These are phyloP conservation scores for Thumatha senex DNA, from an alignment of 2,888 invertebrate species.

Conservation along the genomic window DNA sequence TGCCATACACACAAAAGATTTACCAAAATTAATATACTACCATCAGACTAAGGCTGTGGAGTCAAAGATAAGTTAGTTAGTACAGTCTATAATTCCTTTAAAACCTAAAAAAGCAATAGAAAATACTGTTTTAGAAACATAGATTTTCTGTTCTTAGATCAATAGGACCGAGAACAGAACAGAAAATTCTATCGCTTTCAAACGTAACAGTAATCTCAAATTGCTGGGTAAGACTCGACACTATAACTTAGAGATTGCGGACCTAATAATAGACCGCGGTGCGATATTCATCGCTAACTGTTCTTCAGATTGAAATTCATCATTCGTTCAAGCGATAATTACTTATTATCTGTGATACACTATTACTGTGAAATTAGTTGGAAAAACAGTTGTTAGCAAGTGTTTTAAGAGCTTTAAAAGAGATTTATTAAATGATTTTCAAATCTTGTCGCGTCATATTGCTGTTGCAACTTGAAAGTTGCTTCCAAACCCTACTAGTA, in stretches of 20 bases:
- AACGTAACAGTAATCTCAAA: slow-evolving; percentile 63
- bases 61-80: no score
- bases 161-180: no score
- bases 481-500: no score
- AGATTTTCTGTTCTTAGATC: no score
- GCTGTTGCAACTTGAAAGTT: no score
- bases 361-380: slow-evolving; percentile 37
- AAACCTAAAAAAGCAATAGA: no score
- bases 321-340: slow-evolving; percentile 56
- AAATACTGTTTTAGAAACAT: no score
- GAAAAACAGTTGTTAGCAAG: background rate
- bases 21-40: no score
- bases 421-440: background rate
- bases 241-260: slow-evolving; percentile 49
- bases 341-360: slow-evolving; percentile 52
- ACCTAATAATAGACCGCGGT: slow-evolving; percentile 65
- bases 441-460: background rate
- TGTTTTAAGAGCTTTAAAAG: background rate
- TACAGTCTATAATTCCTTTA: no score
- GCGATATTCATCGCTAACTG: slow-evolving; percentile 74
- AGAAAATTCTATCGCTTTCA: slow-evolving; percentile 36
- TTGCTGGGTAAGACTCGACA: slow-evolving; percentile 48
- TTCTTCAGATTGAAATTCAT: slow-evolving; percentile 65
- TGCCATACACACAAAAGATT: no score
- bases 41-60: no score